phyloP scores from a whole-genome alignment of 1,140 invertebrate genomes.

The Philotrypesis tridentata region DNA sequence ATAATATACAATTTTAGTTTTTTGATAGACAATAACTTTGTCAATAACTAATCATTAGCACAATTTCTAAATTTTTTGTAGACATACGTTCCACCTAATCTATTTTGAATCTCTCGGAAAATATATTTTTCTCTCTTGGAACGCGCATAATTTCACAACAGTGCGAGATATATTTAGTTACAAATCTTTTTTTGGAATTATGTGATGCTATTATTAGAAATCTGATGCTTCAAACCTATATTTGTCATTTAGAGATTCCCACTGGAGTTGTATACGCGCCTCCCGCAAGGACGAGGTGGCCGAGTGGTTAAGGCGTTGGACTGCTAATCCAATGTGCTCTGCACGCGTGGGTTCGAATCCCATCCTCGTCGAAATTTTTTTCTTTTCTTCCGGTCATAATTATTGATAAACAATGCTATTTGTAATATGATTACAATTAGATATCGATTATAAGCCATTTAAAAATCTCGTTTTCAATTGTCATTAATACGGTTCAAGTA shows the following conservation, averaged over 20 bases:
- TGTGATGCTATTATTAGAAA: not conserved
- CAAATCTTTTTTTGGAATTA: not conserved
- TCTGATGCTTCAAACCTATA: not conserved
- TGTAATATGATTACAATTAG: not conserved
- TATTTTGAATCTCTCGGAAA: too few species aligned
- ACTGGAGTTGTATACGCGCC: constrained; percentile 16
- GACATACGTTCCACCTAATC: too few species aligned
- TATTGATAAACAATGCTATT: not conserved
- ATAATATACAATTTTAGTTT: too few species aligned
- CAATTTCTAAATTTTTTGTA: too few species aligned
- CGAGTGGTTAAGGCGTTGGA: constrained; percentile 93
- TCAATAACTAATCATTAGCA: too few species aligned
- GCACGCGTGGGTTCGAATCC: constrained; percentile 92
- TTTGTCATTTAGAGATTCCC: constrained; percentile 16
- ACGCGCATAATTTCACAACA: not conserved
- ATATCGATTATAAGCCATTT: not conserved
- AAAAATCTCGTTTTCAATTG: too few species aligned
- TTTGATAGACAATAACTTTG: too few species aligned
- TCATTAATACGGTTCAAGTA: too few species aligned
- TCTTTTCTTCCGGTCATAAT: not conserved
- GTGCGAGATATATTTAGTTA: not conserved
- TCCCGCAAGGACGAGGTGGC: constrained; percentile 82
- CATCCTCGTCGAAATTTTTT: constrained; percentile 82
- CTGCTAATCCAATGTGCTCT: constrained; percentile 86
- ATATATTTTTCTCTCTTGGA: too few species aligned